Conservation (phyloP, 1,140 invertebrate genomes). For the Aporrectodea caliginosa region DNA sequence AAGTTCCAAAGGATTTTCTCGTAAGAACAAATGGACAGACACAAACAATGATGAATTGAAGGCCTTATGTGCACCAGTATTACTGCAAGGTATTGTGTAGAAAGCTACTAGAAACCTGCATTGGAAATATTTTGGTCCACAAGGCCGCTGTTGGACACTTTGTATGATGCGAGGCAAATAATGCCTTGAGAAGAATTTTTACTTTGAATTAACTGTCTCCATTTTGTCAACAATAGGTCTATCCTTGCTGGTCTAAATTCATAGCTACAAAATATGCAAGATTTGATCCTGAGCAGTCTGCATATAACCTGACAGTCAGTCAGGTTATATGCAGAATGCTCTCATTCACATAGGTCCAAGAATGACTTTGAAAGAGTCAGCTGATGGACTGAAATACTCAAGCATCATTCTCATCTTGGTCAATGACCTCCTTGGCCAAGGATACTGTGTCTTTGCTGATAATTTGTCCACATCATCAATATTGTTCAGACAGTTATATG, state of each 20-base stretch:
- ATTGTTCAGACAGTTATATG: background rate
- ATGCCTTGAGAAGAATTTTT: background rate
- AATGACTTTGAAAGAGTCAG: constrained; percentile 4
- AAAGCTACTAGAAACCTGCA: too few species aligned
- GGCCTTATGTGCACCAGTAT: background rate
- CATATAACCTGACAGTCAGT: background rate
- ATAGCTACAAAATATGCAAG: background rate
- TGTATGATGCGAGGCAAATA: background rate
- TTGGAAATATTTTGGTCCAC: constrained; percentile 2
- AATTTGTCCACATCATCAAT: background rate
- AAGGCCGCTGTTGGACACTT: background rate
- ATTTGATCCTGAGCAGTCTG: background rate
- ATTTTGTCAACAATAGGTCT: background rate
- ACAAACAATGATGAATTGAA: background rate
- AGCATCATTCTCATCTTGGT: background rate
- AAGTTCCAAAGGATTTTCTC: background rate
- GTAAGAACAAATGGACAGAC: background rate
- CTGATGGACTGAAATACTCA: background rate
- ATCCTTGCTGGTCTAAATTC: background rate
- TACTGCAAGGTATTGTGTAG: constrained; percentile 4
- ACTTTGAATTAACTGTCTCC: background rate
- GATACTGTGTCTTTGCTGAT: background rate
- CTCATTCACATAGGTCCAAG: background rate
- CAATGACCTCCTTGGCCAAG: constrained; percentile 10
- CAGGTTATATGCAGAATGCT: background rate